Evolutionary conservation across 2,888 invertebrate species (phyloP), one percentile per base, ranked within the genome.

Genomic region (Bimastos eiseni): DNA sequence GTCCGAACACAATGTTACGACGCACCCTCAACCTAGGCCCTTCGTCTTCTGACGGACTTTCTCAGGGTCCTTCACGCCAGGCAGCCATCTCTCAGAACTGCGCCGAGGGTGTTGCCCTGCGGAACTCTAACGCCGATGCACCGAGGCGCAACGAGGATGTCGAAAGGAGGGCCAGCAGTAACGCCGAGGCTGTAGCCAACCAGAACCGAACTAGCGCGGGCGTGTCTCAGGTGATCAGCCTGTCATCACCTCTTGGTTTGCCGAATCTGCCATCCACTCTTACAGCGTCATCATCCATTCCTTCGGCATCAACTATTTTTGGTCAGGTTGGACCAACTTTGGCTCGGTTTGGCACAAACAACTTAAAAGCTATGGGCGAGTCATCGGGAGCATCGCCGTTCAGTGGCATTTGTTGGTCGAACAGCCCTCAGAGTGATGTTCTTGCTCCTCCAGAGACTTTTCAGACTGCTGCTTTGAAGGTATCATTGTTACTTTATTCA

Each of bases 1-100:
- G 93, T 89, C 93, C 92, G 21, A 92, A 92, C 89, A 93, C 93
- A 5, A 91, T 91, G 30, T 91, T 93, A 21, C 91, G 91, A 83
- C 90, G 92, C 33, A 91, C 92, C 30, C 92, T 93, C n/a, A 92
- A 92, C 83, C 92, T 93, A 34, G 89, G 91, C 36, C 91, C 92
- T 11, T 44, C 89, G 37, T 21, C 83, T 17, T 34, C 88, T 17
- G 36, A 38, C 1, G 49, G 44, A 44, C 49, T 55, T 33, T 49
- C 44, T 44, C 38, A 33, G 1, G 33, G 19, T n/a, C 30, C 86
- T 41, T 37, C 34, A 8, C 34, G 38, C 88, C 44, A 88, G 86
- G 44, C 86, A 38, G 30, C 86, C 30, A 11, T 90, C n/a, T 37
- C n/a, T n/a, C 37, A 90, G n/a, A 37, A 90, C 86, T 86, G 86